A percentile compares a stretch with the other conserved stretches of the same genome.
Evolutionary conservation across 2,113 vertebrate species (phyloP).

Genomic region (Nesogale talazaci): DNA sequence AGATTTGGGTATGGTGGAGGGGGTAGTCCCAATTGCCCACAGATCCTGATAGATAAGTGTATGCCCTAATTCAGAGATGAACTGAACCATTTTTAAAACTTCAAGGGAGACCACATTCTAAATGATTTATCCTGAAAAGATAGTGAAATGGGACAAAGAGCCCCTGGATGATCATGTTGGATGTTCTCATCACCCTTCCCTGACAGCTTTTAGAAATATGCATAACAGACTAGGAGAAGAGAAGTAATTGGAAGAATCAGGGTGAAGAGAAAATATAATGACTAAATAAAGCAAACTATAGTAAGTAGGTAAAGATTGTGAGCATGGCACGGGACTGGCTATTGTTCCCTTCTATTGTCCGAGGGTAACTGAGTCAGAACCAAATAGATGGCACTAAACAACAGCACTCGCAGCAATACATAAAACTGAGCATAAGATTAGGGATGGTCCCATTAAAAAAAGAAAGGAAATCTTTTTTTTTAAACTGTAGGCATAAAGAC

Average conservation of each 20-base stretch:
- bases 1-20: too few relatives aligned
- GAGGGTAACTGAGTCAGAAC: too few relatives aligned
- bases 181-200: neutral
- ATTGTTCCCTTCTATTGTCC: too few relatives aligned
- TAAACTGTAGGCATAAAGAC: neutral
- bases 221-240: neutral
- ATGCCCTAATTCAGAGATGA: conserved; percentile 39
- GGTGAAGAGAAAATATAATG: conserved; percentile 18
- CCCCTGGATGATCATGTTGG: neutral
- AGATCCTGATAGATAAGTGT: neutral
- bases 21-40: too few relatives aligned
- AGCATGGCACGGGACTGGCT: too few relatives aligned
- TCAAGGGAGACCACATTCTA: neutral
- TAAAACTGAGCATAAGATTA: neutral
- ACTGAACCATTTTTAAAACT: neutral
- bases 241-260: neutral
- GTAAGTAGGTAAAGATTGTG: neutral
- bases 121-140: neutral
- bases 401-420: too few relatives aligned
- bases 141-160: neutral
- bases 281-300: conserved; percentile 39
- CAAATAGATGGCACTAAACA: too few relatives aligned
- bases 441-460: neutral
- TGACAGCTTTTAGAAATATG: neutral
- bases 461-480: neutral